These are phyloP conservation scores for Lucilia sericata DNA, from an alignment of 1,140 invertebrate genomes.

Conservation along the genomic window DNA sequence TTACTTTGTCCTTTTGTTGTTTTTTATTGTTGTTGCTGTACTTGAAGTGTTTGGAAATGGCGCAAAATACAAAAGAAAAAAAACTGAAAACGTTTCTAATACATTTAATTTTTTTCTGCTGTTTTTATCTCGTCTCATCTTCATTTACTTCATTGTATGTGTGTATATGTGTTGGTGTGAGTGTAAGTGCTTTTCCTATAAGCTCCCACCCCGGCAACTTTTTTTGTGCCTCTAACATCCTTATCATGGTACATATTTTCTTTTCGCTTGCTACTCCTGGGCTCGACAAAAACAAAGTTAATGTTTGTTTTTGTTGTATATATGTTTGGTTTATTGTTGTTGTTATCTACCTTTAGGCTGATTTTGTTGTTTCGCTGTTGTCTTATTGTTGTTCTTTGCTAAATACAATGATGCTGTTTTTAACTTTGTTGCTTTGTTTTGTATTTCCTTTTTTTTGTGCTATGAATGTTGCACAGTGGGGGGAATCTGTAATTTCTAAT, in stretches of 20 bases:
- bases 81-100: neutral
- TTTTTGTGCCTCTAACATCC: neutral
- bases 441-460: neutral
- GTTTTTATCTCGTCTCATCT: neutral
- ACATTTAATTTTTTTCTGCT: neutral
- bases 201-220: no score
- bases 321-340: neutral
- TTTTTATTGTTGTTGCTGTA: neutral
- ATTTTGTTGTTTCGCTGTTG: neutral
- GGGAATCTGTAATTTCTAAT: no score
- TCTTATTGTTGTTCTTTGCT: neutral
- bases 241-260: neutral
- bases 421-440: neutral
- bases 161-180: no score
- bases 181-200: no score
- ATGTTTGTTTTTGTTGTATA: neutral
- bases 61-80: neutral
- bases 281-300: neutral
- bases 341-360: constrained; percentile 26
- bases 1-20: neutral
- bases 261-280: neutral
- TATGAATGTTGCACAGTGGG: no score
- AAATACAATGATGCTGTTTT: neutral
- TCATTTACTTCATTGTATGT: neutral
- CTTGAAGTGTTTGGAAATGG: neutral